Evolutionary conservation across 2,888 invertebrate species (phyloP).

Genomic region (Eupithecia inturbata): DNA sequence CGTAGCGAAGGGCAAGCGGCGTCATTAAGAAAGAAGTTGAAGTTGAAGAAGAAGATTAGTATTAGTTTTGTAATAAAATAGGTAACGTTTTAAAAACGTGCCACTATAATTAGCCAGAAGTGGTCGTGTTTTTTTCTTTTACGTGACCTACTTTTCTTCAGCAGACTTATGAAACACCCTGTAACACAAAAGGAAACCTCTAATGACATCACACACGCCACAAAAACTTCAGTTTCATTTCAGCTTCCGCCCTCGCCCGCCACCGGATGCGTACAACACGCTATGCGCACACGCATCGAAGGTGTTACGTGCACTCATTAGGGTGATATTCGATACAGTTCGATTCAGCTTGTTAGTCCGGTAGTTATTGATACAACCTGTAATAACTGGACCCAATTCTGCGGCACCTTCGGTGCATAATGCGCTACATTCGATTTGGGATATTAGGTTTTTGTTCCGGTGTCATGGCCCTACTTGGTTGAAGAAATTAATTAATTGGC

Average conservation of each 20-base stretch:
- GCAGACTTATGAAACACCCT: background rate
- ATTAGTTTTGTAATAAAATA: too few relatives aligned
- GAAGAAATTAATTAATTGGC: too few relatives aligned
- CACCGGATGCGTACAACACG: slow-evolving; percentile 37
- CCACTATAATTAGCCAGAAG: too few relatives aligned
- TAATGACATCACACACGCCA: slow-evolving; percentile 30
- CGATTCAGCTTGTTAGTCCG: background rate
- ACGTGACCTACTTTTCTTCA: background rate
- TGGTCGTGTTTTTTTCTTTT: background rate
- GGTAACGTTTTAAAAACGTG: too few relatives aligned
- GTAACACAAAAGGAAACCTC: slow-evolving; percentile 33
- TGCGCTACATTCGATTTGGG: background rate
- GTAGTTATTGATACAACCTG: slow-evolving; percentile 12
- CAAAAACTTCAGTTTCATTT: slow-evolving; percentile 32
- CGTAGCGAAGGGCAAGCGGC: too few relatives aligned
- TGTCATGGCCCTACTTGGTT: too few relatives aligned
- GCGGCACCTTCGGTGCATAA: background rate
- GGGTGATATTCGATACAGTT: slow-evolving; percentile 11
- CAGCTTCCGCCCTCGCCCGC: slow-evolving; percentile 36
- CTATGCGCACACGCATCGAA: slow-evolving; percentile 11
- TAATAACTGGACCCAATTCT: background rate
- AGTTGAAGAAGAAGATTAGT: too few relatives aligned
- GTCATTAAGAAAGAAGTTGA: too few relatives aligned
- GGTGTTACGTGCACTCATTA: slow-evolving; percentile 11
- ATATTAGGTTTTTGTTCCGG: background rate